A percentile compares a stretch with the other conserved stretches of the same genome.
phyloP scores from a whole-genome alignment of 2,797 vertebrate species.

The Hybognathus amarus region DNA sequence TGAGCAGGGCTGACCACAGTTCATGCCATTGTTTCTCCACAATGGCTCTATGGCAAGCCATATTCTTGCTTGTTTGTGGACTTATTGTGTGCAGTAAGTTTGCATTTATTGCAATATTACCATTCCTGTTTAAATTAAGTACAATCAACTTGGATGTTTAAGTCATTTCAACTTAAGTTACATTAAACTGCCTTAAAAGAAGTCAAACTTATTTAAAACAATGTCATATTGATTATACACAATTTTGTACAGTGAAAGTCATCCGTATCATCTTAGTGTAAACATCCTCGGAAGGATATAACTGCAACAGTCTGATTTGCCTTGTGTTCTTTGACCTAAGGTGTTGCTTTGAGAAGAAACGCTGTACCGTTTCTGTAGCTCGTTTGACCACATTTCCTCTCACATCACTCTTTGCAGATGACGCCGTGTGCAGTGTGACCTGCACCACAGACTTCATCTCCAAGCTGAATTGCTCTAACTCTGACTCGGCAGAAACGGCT shows the following conservation, averaged over 20 bases:
- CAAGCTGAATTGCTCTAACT: slow-evolving; percentile 73
- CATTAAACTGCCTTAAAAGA: too few relatives aligned
- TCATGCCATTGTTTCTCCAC: neutral
- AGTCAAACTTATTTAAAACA: too few relatives aligned
- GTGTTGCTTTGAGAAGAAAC: slow-evolving; percentile 2
- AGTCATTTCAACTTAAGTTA: too few relatives aligned
- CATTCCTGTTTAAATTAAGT: neutral
- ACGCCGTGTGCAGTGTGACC: slow-evolving; percentile 64
- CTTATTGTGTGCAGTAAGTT: slow-evolving; percentile 53
- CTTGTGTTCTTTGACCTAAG: neutral
- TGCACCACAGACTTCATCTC: slow-evolving; percentile 71
- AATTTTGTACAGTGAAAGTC: neutral
- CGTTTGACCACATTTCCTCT: neutral
- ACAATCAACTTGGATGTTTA: too few relatives aligned
- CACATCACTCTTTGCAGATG: slow-evolving; percentile 56
- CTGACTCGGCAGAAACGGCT: slow-evolving; percentile 26
- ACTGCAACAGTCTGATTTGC: neutral
- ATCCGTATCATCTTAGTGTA: neutral
- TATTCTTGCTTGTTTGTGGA: slow-evolving; percentile 48
- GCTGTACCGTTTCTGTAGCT: neutral
- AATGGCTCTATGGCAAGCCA: slow-evolving; percentile 41
- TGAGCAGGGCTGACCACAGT: slow-evolving; percentile 24
- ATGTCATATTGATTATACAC: too few relatives aligned
- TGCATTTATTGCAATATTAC: slow-evolving; percentile 3
- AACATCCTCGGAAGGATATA: neutral